Base-by-base conservation (phyloP, 2,888 invertebrate species). In the Nemotelus pantherinus region DNA sequence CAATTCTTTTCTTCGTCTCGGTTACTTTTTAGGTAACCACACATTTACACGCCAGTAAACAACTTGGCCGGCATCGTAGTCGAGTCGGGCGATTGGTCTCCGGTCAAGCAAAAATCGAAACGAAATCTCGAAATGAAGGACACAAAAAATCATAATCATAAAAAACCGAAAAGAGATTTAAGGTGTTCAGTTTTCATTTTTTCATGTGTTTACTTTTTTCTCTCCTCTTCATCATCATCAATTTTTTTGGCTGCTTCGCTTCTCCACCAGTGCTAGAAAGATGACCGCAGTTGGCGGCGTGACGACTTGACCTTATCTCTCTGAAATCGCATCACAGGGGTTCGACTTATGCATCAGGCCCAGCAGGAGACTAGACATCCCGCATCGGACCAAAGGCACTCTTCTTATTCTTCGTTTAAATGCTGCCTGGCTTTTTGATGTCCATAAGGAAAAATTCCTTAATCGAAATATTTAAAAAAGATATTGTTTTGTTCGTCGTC, bases 271-370 rank as follows among this genome's bases (percentile, higher is more conserved):
- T 57, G 67, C 50, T 74, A 74, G 74, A 78, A 68, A 81, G 79
- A 80, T 81, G 80, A 81, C 79, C 80, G 80, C 80, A 79, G 79
- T 78, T 70, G 75, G 72, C 77, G 79, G 81, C 80, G 80, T 81
- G 81, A 80, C 81, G 81, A 81, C 80, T 81, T 81, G 80, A 81
- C 81, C 80, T 81, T 81, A 81, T 81, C 81, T 81, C 74, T 72
- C 80, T 78, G 79, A 80, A 80, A 81, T 79, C 80, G 80, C 80
- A 80, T 80, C 79, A 77, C 80, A 74, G 80, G 81, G 80, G 80
- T 81, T 81, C 80, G 77, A 80, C 80, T 80, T 81, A 80, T 81
- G 81, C 80, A 80, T 79, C 80, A 80, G 76, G 53, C 79, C 64
- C 79, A 79, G 78, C 80, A 76, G 79, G 81, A 63, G 80, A 72